phyloP scores from a whole-genome alignment of 2,888 invertebrate species.

The Volucella inflata region DNA sequence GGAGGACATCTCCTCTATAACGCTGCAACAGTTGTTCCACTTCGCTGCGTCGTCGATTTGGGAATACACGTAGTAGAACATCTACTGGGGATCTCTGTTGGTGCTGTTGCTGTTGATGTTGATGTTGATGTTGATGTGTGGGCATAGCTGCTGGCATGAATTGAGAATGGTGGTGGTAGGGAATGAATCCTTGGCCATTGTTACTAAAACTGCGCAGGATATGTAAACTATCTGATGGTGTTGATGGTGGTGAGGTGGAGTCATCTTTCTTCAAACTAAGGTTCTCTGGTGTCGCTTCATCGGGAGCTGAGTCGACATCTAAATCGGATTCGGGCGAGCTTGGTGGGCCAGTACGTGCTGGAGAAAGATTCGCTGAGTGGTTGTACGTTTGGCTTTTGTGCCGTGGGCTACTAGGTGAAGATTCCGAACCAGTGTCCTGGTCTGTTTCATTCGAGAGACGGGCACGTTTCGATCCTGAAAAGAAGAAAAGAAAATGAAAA shows the following conservation, averaged over 20 bases:
- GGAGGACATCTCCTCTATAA: constrained; percentile 94
- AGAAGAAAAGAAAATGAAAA: not conserved
- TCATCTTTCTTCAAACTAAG: constrained; percentile 89
- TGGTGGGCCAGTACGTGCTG: constrained; percentile 83
- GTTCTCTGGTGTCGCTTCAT: constrained; percentile 90
- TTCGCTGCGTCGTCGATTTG: constrained; percentile 92
- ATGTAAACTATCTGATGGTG: constrained; percentile 82
- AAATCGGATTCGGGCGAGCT: constrained; percentile 84
- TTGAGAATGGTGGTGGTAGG: constrained; percentile 83
- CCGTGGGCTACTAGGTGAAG: constrained; percentile 83
- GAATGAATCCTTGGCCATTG: constrained; percentile 83
- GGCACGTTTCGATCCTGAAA: constrained; percentile 83
- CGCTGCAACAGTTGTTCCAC: constrained; percentile 93
- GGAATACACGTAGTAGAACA: constrained; percentile 94
- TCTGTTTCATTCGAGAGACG: constrained; percentile 83
- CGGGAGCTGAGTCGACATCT: constrained; percentile 84
- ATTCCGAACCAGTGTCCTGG: constrained; percentile 83
- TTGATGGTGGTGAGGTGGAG: constrained; percentile 83
- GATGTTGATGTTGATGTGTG: constrained; percentile 79
- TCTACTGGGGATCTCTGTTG: constrained; percentile 91
- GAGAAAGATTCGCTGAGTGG: constrained; percentile 82
- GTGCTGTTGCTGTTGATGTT: constrained; percentile 80
- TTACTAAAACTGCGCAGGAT: constrained; percentile 81
- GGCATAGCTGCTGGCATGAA: constrained; percentile 80
- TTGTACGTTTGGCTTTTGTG: constrained; percentile 80